Evolutionary conservation across 2,797 vertebrate genomes (phyloP).

Genomic region (Rhinatrema bivittatum): DNA sequence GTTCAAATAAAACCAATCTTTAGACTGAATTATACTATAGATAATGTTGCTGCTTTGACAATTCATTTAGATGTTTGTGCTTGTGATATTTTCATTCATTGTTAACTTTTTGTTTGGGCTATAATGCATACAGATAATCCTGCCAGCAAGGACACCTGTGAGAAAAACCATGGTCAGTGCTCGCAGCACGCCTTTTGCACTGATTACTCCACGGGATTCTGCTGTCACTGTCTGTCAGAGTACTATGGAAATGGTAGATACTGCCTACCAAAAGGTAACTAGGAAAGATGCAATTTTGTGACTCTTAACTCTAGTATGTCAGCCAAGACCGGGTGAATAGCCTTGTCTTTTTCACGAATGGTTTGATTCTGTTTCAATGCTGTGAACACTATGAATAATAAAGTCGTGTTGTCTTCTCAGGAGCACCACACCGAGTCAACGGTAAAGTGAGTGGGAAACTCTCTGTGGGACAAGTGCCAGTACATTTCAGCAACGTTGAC

Average conservation of each 20-base stretch:
- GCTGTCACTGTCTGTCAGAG: conserved; percentile 78
- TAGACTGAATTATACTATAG: no score
- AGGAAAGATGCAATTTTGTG: not conserved
- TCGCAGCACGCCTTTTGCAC: conserved; percentile 79
- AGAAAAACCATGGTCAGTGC: conserved; percentile 66
- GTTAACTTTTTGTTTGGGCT: not conserved
- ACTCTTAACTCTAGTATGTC: not conserved
- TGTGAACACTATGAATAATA: no score
- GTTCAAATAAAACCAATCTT: no score
- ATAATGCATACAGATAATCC: conserved; percentile 59
- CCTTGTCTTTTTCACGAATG: no score
- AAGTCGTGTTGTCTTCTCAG: conserved; percentile 46
- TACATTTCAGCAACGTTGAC: conserved; percentile 68
- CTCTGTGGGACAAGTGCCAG: conserved; percentile 56
- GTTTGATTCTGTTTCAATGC: not conserved
- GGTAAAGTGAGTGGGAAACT: conserved; percentile 83
- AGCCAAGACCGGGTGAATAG: no score
- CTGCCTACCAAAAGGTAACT: conserved; percentile 79
- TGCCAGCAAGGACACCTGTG: conserved; percentile 55
- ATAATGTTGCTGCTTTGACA: no score
- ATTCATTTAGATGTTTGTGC: no score
- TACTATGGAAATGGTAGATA: conserved; percentile 85
- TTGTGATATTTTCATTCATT: no score
- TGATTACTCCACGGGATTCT: conserved; percentile 76
- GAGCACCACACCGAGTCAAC: conserved; percentile 83